Percentiles rank a stretch among this genome's conserved stretches.
Evolutionary conservation across 2,113 vertebrate genomes (phyloP).

Genomic region (Maccullochella peelii): DNA sequence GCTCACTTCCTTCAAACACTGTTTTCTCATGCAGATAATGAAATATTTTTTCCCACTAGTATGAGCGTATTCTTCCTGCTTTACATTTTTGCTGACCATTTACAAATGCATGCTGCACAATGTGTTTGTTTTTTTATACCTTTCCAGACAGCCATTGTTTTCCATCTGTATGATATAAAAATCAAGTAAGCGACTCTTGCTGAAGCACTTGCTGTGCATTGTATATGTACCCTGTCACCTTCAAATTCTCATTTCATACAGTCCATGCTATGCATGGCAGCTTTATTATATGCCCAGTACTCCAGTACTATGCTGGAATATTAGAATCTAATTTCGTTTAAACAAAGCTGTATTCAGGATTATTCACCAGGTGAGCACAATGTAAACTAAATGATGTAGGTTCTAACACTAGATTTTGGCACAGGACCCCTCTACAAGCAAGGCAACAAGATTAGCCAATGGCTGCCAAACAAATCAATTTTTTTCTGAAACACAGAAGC

Average conservation of each 20-base stretch:
- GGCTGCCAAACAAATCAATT: neutral
- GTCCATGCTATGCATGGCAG: too few species aligned
- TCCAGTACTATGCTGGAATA: too few species aligned
- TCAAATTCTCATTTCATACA: neutral
- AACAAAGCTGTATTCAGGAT: too few species aligned
- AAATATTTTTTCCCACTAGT: neutral
- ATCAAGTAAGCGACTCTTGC: neutral
- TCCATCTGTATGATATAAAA: neutral
- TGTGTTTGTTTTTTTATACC: too few species aligned
- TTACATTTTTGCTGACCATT: neutral
- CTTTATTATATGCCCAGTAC: too few species aligned
- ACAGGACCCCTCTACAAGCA: too few species aligned
- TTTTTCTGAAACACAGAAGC: neutral
- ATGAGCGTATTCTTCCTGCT: neutral
- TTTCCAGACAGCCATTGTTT: neutral
- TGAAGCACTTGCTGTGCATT: neutral
- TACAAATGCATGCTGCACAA: neutral
- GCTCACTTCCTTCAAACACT: constrained; percentile 48
- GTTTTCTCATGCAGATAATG: constrained; percentile 58
- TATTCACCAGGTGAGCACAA: too few species aligned
- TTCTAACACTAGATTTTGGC: neutral
- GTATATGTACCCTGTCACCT: neutral
- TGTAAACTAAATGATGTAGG: neutral
- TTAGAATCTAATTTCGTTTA: too few species aligned
- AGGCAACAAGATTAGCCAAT: neutral